Conservation (phyloP, 2,888 invertebrate genomes). For the Cephus pulcher region DNA sequence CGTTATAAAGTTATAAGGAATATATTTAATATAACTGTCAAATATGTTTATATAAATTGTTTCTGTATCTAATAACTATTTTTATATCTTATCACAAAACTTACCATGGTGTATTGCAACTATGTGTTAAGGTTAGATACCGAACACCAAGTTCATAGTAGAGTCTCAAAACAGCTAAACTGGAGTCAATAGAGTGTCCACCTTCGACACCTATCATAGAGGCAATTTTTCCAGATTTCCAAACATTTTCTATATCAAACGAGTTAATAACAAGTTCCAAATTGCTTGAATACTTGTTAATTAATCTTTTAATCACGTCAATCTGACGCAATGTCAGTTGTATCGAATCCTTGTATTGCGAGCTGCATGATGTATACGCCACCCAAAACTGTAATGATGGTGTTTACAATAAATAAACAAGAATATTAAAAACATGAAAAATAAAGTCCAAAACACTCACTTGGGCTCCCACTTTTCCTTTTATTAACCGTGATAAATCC, state of each 20-base stretch:
- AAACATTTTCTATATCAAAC: constrained; percentile 51
- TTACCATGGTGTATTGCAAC: constrained; percentile 73
- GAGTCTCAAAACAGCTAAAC: constrained; percentile 69
- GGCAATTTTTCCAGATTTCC: constrained; percentile 68
- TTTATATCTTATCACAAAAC: constrained; percentile 30
- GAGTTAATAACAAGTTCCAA: constrained; percentile 63
- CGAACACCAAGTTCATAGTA: constrained; percentile 72
- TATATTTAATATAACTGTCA: too few relatives aligned
- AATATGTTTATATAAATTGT: too few relatives aligned
- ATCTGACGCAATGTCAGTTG: constrained; percentile 72
- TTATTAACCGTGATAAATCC: constrained; percentile 68
- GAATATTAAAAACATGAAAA: too few relatives aligned
- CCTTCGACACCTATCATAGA: constrained; percentile 74
- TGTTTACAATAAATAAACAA: background rate
- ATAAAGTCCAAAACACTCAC: constrained; percentile 47
- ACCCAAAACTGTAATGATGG: constrained; percentile 71
- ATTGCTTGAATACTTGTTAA: constrained; percentile 64
- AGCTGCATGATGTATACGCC: constrained; percentile 69
- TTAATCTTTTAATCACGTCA: constrained; percentile 72
- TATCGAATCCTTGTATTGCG: constrained; percentile 71
- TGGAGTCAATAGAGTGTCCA: constrained; percentile 73
- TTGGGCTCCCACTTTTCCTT: constrained; percentile 71
- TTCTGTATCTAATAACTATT: constrained; percentile 44
- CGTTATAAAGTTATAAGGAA: background rate
- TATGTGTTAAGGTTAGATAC: constrained; percentile 74